These are phyloP conservation scores for Lepidothrix coronata DNA, from an alignment of 2,113 vertebrate species.

Conservation along the genomic window DNA sequence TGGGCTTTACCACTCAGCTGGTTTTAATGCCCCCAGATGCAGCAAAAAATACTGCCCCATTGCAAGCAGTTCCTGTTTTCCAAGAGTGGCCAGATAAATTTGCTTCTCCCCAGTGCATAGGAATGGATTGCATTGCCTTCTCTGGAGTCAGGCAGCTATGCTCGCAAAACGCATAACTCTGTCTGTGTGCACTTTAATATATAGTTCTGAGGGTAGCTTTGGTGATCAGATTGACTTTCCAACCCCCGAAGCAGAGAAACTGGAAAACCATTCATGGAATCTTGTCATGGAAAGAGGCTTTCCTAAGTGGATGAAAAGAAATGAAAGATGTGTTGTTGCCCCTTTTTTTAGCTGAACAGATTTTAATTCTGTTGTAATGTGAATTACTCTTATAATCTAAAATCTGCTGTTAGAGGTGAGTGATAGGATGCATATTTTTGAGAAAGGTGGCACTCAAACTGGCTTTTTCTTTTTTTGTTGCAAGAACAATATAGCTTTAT, in stretches of 20 bases:
- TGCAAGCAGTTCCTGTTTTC: neutral
- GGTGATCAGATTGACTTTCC: neutral
- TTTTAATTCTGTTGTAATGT: neutral
- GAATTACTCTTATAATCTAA: neutral
- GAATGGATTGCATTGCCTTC: neutral
- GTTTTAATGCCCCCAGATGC: neutral
- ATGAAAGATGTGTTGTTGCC: neutral
- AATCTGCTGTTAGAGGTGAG: neutral
- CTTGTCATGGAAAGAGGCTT: neutral
- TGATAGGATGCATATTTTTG: neutral
- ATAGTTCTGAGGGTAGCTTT: neutral
- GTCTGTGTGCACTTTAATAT: neutral
- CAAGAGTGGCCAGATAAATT: neutral
- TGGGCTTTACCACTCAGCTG: neutral
- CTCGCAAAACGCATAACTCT: neutral
- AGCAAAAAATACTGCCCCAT: neutral
- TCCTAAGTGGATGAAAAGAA: neutral
- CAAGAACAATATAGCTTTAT: neutral
- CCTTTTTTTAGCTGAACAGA: neutral
- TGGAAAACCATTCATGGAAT: neutral
- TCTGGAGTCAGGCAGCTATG: neutral
- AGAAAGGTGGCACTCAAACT: neutral
- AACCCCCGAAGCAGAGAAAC: neutral
- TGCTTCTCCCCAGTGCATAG: neutral
- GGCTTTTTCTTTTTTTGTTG: neutral